phyloP scores from a whole-genome alignment of 2,797 vertebrate genomes.

The Iguana delicatissima region DNA sequence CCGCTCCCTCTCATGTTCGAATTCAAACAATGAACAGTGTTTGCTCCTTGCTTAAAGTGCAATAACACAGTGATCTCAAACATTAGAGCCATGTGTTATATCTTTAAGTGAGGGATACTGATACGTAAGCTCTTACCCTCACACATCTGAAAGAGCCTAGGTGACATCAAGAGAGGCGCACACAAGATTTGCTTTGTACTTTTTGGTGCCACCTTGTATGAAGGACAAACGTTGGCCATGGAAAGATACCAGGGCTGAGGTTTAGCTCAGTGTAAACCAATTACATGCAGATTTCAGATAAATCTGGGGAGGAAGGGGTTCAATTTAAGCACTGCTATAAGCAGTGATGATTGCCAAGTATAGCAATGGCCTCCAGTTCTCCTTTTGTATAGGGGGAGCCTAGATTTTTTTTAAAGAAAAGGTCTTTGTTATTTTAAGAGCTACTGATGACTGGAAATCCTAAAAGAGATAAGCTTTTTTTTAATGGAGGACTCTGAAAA shows the following conservation, averaged over 20 bases:
- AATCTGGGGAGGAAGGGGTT: slow-evolving; percentile 48
- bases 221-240: background rate
- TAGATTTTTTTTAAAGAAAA: slow-evolving; percentile 37
- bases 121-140: slow-evolving; percentile 54
- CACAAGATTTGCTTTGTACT: background rate
- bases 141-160: slow-evolving; percentile 26
- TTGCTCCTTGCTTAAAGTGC: slow-evolving; percentile 56
- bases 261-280: slow-evolving; percentile 42
- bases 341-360: slow-evolving; percentile 37
- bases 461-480: slow-evolving; percentile 66
- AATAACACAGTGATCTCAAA: slow-evolving; percentile 34
- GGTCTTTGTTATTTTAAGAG: slow-evolving; percentile 70
- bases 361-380: slow-evolving; percentile 35
- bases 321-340: background rate
- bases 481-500: slow-evolving; percentile 44
- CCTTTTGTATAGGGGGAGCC: slow-evolving; percentile 18
- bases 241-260: background rate
- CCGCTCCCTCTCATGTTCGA: background rate
- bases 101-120: slow-evolving; percentile 65
- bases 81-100: slow-evolving; percentile 47
- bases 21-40: slow-evolving; percentile 37
- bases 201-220: background rate
- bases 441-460: slow-evolving; percentile 64
- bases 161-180: background rate
- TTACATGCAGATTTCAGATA: slow-evolving; percentile 7